Conservation (phyloP, 2,797 vertebrate genomes). For the Pogonophryne albipinna region DNA sequence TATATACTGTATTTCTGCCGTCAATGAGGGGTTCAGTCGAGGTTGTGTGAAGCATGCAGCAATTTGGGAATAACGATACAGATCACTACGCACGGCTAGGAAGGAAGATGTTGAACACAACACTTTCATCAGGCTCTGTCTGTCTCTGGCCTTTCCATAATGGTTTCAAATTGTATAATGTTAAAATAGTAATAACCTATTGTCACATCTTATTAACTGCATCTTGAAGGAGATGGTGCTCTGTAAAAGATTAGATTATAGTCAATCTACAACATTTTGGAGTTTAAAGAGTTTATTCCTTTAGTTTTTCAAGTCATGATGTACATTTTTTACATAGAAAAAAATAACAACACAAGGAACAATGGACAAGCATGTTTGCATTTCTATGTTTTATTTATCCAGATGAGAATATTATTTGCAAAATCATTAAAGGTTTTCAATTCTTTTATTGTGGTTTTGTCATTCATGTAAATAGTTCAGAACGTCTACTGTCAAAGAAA, state of each 20-base stretch:
- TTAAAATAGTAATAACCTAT: conserved; percentile 57
- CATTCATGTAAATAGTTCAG: conserved; percentile 2
- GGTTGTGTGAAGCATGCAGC: conserved; percentile 71
- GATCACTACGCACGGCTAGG: conserved; percentile 57
- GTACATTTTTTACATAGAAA: conserved; percentile 88
- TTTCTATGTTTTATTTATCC: conserved; percentile 92
- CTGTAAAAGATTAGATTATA: conserved; percentile 60
- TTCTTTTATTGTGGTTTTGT: conserved; percentile 82
- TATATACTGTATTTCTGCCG: conserved; percentile 58
- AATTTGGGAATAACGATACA: conserved; percentile 47
- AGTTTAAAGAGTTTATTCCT: conserved; percentile 51
- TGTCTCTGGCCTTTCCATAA: conserved; percentile 50
- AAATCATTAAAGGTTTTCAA: conserved; percentile 94
- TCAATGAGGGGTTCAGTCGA: conserved; percentile 44
- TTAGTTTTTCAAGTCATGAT: conserved; percentile 75
- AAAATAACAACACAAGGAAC: conserved; percentile 74
- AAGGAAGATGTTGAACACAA: conserved; percentile 56
- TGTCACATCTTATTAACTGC: conserved; percentile 62
- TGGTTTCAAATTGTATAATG: conserved; percentile 63
- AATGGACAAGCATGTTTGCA: conserved; percentile 89
- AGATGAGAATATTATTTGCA: conserved; percentile 91
- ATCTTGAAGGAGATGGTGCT: conserved; percentile 49
- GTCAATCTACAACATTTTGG: conserved; percentile 58
- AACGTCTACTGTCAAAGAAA: background rate
- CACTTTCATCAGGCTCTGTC: conserved; percentile 53